Base-by-base conservation (phyloP, 2,888 invertebrate genomes). In the Cremastobaeus sp. region DNA sequence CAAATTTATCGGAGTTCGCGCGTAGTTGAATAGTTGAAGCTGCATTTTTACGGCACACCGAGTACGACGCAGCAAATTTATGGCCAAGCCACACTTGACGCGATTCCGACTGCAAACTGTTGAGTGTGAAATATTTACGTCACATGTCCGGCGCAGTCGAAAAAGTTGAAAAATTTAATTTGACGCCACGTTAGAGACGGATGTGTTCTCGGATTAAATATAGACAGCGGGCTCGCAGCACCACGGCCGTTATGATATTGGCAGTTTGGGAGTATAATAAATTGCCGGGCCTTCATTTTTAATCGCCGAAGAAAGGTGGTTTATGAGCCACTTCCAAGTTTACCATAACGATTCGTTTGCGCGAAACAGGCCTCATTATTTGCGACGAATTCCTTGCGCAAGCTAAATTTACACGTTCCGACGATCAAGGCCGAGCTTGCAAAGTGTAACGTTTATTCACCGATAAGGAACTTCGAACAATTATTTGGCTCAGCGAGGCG, bases 51-150 rank as follows among this genome's bases (percentile, higher is more conserved):
- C 14, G 21, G 48, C 45, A 15, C 9, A 14, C 37, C 14, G 14
- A 12, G 21, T 21, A 43, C 28, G 39, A 20, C 20, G 15, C 20
- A 11, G 39, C 2, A 54, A 45, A 54, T 45, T 54, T 45, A 54
- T 28, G n/a, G 50, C 17, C n/a, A 50, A 25, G 28, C 9, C 18
- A 34, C 39, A 37, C 45, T 65, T 47, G 65, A 65, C 54, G 37
- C 25, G 64, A 45, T 45, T 54, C 28, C 52, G 45, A 34, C 41
- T 54, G 52, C 52, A 39, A 47, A 43, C 39, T 65, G 39, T 65
- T 65, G 48, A 32, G 54, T 65, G 54, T 54, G 47, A 47, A 55
- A 55, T 65, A 65, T 65, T 65, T 54, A 54, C 18, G 65, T 65
- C 65, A 37, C 35, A 37, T 17, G 48, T 55, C 55, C 48, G 32